Evolutionary conservation across 1,140 invertebrate genomes (phyloP).

Genomic region (Galendromus occidentalis): DNA sequence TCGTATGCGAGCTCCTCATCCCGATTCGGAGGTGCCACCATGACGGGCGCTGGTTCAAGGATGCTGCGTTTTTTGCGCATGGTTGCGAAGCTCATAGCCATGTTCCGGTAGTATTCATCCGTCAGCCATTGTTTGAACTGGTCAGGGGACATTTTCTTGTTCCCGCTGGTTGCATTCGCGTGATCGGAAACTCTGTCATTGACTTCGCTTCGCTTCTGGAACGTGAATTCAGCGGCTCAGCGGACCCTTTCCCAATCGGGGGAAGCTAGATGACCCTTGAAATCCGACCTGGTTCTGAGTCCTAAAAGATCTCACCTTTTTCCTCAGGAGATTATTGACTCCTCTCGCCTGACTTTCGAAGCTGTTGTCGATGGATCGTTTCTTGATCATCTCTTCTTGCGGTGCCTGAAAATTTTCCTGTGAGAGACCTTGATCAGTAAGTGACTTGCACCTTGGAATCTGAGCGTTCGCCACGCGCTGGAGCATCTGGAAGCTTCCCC

Average conservation of each 20-base stretch:
- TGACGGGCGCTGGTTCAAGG: neutral
- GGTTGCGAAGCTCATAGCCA: constrained; percentile 6
- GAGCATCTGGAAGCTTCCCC: neutral
- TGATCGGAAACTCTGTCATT: neutral
- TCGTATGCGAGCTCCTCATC: neutral
- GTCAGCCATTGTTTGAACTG: constrained; percentile 7
- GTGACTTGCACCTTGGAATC: neutral
- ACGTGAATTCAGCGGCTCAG: no score
- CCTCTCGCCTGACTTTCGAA: no score
- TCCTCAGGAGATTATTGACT: no score
- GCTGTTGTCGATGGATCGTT: neutral
- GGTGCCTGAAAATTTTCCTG: neutral
- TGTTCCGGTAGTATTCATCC: constrained; percentile 3
- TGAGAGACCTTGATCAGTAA: neutral
- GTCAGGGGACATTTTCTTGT: neutral
- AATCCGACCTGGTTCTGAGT: no score
- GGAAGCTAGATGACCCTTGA: no score
- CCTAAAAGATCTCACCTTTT: no score
- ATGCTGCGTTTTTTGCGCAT: neutral
- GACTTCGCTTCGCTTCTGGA: no score
- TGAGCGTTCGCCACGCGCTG: neutral
- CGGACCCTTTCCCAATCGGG: no score
- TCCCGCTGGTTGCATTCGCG: neutral
- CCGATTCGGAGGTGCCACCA: neutral
- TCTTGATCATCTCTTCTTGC: constrained; percentile 1